Evolutionary conservation across 92 coral and sea anemone genomes (phyloP), one percentile per base, ranked within the genome.

Genomic region (Palythoa heliodiscus): DNA sequence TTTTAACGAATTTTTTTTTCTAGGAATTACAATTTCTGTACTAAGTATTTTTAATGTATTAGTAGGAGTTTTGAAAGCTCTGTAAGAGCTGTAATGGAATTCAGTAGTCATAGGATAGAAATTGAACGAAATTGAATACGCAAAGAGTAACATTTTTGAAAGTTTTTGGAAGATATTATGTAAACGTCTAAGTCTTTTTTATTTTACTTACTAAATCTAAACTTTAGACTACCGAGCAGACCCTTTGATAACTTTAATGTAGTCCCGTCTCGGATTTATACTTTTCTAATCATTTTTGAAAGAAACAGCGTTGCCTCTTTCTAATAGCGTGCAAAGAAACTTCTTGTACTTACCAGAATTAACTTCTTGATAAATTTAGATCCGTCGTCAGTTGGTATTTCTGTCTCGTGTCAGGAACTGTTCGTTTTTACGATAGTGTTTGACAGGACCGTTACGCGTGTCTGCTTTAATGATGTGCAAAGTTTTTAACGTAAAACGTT

Each of bases 81-180:
- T 80, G 47, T 52, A 66, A 80, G 84, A 80, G 84, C 39, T 43
- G 50, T 80, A 80, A 64, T 64, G 84, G 7, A 69, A 69, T 25
- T 37, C 47, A 69, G 1, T 69, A 25, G 73, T 69, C 73, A 2
- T 69, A 8, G 24, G 38, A 69, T 29, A 29, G 72, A 69, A 69
- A 3, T 69, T 69, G 24, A n/a, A 69, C 47, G 16, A 69, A 69
- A 43, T 69, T 43, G 47, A 69, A 25, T 29, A 15, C 47, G 37
- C 37, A 69, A 29, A 11, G 47, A 29, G 25, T 13, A 11, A 69
- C 39, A 37, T 29, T 69, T 25, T 9, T 29, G 47, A 29, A 69
- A 12, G 69, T 35, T 29, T 25, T 69, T 24, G 73, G 73, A 25
- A 69, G 9, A 69, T 15, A 6, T 16, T 25, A 5, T 24, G 73